Percentiles rank a stretch among this genome's conserved stretches.
phyloP scores from a whole-genome alignment of 2,888 invertebrate genomes.

The Amphipoea oculea region DNA sequence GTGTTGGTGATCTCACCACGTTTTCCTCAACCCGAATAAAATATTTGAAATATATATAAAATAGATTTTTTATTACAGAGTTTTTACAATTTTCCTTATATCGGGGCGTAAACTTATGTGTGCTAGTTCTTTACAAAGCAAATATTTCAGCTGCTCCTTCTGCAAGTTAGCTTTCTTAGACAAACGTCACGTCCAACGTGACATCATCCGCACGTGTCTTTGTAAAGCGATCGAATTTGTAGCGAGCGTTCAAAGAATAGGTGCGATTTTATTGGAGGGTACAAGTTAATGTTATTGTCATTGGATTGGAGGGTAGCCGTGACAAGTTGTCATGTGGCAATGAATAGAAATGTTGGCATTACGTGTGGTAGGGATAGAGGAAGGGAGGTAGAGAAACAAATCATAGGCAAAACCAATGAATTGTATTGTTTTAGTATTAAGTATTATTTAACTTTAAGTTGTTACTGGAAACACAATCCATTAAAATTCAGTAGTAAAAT shows the following conservation, averaged over 20 bases:
- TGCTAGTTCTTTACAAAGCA: not conserved
- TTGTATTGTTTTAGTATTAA: not conserved
- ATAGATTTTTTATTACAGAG: too few species aligned
- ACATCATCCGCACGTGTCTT: slow-evolving; percentile 28
- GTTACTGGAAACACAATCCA: not conserved
- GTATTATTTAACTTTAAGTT: too few species aligned
- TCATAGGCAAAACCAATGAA: not conserved
- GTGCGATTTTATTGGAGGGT: slow-evolving; percentile 13
- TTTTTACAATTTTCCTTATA: not conserved
- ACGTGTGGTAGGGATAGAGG: not conserved
- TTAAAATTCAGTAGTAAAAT: not conserved
- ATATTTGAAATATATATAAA: not conserved
- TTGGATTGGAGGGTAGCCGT: slow-evolving; percentile 10
- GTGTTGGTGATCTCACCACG: not conserved
- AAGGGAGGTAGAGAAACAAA: not conserved
- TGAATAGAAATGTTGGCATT: slow-evolving; percentile 25
- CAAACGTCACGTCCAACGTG: slow-evolving; percentile 23
- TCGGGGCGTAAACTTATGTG: not conserved
- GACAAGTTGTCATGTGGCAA: not conserved
- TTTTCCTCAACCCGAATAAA: not conserved
- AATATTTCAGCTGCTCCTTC: slow-evolving; percentile 7
- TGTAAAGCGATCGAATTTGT: slow-evolving; percentile 42
- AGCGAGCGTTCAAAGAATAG: slow-evolving; percentile 25
- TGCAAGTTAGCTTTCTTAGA: not conserved
- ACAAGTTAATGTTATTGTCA: slow-evolving; percentile 40